Evolutionary conservation across 2,888 invertebrate species (phyloP).

Genomic region (Xylota segnis): DNA sequence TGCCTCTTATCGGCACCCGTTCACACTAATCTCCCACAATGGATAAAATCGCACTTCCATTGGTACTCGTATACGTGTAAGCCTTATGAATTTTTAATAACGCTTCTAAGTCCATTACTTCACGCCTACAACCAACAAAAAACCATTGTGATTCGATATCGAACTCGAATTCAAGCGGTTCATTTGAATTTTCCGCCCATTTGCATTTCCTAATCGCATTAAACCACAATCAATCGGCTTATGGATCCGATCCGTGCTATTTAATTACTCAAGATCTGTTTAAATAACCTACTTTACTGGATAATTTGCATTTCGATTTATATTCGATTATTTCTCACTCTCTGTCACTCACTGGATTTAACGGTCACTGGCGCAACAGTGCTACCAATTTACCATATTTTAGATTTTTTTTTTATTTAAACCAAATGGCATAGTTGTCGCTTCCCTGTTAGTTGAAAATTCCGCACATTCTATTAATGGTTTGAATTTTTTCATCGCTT

Average conservation of each 20-base stretch:
- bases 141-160: background rate
- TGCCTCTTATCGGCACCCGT: background rate
- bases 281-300: background rate
- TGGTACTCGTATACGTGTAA: background rate
- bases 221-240: background rate
- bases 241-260: conserved; percentile 1
- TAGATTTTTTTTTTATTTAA: background rate
- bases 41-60: background rate
- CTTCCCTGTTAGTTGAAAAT: background rate
- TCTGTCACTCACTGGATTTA: background rate
- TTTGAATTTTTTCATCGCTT: background rate
- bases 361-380: background rate
- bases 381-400: conserved; percentile 7
- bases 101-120: background rate
- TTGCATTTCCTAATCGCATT: conserved; percentile 15
- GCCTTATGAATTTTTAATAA: background rate
- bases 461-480: conserved; percentile 9
- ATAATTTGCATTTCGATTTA: background rate
- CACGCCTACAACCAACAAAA: background rate
- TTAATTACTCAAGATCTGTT: background rate
- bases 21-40: conserved; percentile 4
- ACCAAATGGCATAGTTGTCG: background rate
- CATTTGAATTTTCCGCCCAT: conserved; percentile 12
- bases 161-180: background rate
- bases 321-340: background rate